phyloP scores from a whole-genome alignment of 2,888 invertebrate genomes.

The Hirtodrosophila duncani region DNA sequence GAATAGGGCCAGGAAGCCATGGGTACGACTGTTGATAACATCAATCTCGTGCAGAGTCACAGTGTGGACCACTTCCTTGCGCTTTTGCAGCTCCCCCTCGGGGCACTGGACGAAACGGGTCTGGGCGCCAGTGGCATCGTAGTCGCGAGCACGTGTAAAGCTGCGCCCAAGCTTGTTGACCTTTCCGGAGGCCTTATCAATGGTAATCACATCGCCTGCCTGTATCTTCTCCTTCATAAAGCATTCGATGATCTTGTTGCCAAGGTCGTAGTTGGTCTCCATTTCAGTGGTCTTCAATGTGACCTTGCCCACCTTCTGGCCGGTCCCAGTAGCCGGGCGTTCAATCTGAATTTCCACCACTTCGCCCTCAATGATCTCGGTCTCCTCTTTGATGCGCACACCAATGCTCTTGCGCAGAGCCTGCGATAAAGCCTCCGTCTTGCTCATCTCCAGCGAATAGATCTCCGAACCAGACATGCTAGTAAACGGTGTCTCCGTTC shows the following conservation, averaged over 20 bases:
- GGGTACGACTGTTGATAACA: slow-evolving; percentile 98
- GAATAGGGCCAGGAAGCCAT: slow-evolving; percentile 97
- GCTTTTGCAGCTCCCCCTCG: slow-evolving; percentile 98
- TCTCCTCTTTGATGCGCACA: slow-evolving; percentile 97
- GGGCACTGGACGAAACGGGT: slow-evolving; percentile 98
- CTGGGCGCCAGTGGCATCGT: slow-evolving; percentile 95
- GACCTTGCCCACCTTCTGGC: slow-evolving; percentile 89
- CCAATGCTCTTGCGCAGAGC: slow-evolving; percentile 98
- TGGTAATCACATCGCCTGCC: slow-evolving; percentile 97
- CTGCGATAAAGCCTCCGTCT: slow-evolving; percentile 98
- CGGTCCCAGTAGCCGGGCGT: slow-evolving; percentile 93
- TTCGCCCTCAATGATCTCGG: slow-evolving; percentile 99
- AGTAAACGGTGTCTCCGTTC: slow-evolving; percentile 97
- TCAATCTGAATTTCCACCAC: slow-evolving; percentile 99
- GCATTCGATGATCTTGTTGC: slow-evolving; percentile 98
- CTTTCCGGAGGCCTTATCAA: slow-evolving; percentile 98
- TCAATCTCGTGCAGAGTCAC: slow-evolving; percentile 99
- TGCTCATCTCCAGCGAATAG: slow-evolving; percentile 98
- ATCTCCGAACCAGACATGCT: slow-evolving; percentile 99
- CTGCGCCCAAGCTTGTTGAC: slow-evolving; percentile 94
- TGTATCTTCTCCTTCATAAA: slow-evolving; percentile 97
- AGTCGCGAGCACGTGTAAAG: slow-evolving; percentile 97
- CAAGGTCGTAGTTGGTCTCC: slow-evolving; percentile 99
- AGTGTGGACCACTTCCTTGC: slow-evolving; percentile 98
- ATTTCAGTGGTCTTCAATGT: slow-evolving; percentile 99